These are phyloP conservation scores for Hippolais icterina DNA, from an alignment of 2,113 vertebrate genomes.

Conservation along the genomic window DNA sequence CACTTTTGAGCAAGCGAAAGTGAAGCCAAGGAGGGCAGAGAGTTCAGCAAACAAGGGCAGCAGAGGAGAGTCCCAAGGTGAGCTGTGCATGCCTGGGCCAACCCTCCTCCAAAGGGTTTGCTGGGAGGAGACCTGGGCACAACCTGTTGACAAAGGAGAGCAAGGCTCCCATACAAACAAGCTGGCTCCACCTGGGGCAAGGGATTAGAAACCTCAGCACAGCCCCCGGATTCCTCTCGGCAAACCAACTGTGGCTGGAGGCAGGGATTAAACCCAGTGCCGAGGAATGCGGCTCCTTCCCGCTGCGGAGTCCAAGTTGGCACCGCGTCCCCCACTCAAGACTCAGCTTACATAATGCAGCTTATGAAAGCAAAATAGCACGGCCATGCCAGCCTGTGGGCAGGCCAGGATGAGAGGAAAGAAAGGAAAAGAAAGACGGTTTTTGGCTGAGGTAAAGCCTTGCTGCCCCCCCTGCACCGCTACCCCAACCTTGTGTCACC, in stretches of 20 bases:
- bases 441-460: background rate
- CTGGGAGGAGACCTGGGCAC: background rate
- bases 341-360: constrained; percentile 54
- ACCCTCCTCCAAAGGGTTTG: background rate
- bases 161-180: background rate
- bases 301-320: constrained; percentile 35
- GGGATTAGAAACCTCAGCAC: background rate
- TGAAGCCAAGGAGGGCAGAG: background rate
- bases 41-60: background rate
- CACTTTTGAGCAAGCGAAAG: background rate
- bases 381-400: background rate
- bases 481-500: background rate
- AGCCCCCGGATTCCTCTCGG: background rate
- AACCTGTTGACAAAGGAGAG: background rate
- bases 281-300: constrained; percentile 56
- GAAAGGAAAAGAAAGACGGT: background rate
- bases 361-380: constrained; percentile 65
- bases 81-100: background rate
- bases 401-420: background rate
- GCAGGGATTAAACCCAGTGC: constrained; percentile 46
- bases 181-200: background rate
- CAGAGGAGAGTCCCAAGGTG: background rate
- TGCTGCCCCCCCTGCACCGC: background rate
- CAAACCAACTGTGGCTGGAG: constrained; percentile 23
- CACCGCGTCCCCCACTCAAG: constrained; percentile 35